Evolutionary conservation across 2,797 vertebrate species (phyloP), one percentile per base, ranked within the genome.

Genomic region (Rhodeus uyekii): DNA sequence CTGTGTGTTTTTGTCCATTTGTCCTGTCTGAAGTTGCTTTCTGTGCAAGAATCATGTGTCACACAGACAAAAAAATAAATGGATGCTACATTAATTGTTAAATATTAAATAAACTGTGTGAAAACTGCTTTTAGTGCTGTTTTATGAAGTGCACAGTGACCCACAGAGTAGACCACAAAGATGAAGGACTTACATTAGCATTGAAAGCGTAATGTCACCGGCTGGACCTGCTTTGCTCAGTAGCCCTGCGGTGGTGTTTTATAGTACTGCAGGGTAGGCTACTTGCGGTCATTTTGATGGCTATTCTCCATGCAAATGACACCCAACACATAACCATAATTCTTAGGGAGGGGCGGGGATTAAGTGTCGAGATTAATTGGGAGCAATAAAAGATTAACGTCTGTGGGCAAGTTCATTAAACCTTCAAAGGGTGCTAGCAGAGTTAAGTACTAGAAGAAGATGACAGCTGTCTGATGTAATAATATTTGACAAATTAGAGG

Each of bases 301-400:
- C 81, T 83, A 83, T 88, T 77, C 76, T 82, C 55, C 87, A 81
- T 86, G 65, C 84, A 91, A 87, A 85, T 76, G 58, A 89, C 84
- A 88, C 80, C 75, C 65, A 80, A 82, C 83, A 72, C 83, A 22
- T 44, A 83, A 86, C 87, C 88, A 77, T 61, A 48, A 69, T 38
- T 53, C 36, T 78, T 29, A 78, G 76, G 82, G 86, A 82, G 46
- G 84, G 85, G 81, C n/a, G 74, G 50, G 87, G 89, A 92, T 92
- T 90, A 91, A 90, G 87, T 87, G 83, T 88, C 87, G 84, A 90
- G 90, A 91, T 93, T 92, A 94, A 93, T 89, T 91, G 89, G 88
- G 27, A 32, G 86, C 89, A 89, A 92, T 92, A 87, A 94, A 93
- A 93, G 83, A 92, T 92, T 92, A 90, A 91, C 91, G 89, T 93